These are phyloP conservation scores for Magallana ariakensis DNA, from an alignment of 1,140 invertebrate genomes.

Conservation along the genomic window DNA sequence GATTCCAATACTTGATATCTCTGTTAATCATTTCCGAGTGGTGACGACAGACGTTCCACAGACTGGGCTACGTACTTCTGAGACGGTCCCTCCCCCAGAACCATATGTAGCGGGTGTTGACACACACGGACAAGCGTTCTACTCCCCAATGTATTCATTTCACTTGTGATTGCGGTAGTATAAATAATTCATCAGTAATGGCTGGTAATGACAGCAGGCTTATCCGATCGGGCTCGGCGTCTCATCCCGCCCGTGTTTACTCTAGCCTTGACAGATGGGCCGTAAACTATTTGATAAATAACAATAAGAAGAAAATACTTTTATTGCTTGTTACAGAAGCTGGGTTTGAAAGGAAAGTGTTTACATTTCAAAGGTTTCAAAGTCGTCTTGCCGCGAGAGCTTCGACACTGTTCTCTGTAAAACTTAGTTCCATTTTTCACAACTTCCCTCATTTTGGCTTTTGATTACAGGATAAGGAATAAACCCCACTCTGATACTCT, in stretches of 20 bases:
- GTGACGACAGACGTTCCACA: background rate
- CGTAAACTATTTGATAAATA: conserved; percentile 23
- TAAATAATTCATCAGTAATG: conserved; percentile 35
- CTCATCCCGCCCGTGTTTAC: background rate
- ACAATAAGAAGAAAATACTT: conserved; percentile 22
- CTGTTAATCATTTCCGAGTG: background rate
- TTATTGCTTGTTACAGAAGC: conserved; percentile 28
- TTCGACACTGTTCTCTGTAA: background rate
- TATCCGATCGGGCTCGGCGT: conserved; percentile 14
- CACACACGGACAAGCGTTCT: background rate
- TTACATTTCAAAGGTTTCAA: conserved; percentile 34
- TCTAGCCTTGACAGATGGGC: conserved; percentile 16
- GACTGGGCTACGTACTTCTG: background rate
- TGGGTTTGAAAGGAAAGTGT: conserved; percentile 12
- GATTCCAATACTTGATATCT: background rate
- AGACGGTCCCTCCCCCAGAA: background rate
- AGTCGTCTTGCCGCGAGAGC: background rate
- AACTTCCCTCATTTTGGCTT: background rate
- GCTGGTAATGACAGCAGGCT: conserved; percentile 19
- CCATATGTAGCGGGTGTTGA: conserved; percentile 23
- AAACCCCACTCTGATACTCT: background rate
- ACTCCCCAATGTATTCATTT: conserved; percentile 24
- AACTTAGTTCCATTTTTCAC: background rate
- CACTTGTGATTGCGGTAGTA: conserved; percentile 26
- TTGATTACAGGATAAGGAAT: background rate